phyloP scores from a whole-genome alignment of 2,888 invertebrate species.

The Mythimna loreyi region DNA sequence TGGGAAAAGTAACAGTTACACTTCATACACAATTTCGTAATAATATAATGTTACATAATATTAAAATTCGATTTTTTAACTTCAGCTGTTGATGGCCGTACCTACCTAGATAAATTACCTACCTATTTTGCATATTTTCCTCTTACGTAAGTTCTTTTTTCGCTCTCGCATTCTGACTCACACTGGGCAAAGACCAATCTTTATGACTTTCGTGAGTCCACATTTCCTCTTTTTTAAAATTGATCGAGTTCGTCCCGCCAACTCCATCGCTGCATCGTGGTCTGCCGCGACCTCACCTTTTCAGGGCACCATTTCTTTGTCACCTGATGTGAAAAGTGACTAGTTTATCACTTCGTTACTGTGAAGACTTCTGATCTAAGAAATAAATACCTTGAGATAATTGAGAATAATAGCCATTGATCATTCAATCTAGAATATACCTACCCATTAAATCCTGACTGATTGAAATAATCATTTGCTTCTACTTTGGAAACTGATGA shows the following conservation, averaged over 20 bases:
- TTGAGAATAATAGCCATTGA: not conserved
- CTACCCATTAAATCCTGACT: not conserved
- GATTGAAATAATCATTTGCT: not conserved
- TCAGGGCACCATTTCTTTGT: not conserved
- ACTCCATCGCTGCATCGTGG: not conserved
- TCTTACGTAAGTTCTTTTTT: not conserved
- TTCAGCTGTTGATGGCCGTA: not conserved
- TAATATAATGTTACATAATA: no score
- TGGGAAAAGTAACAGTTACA: not conserved
- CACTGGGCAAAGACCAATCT: no score
- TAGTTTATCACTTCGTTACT: not conserved
- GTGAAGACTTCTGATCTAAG: not conserved
- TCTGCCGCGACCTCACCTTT: not conserved
- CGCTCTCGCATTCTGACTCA: not conserved
- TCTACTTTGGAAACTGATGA: not conserved
- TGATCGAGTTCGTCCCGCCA: not conserved
- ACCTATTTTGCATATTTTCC: slow-evolving; percentile 1
- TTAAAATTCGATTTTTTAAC: slow-evolving; percentile 4
- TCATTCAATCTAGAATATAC: not conserved
- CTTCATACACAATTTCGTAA: not conserved
- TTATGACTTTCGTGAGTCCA: not conserved
- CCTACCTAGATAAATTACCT: no score
- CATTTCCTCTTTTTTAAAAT: not conserved
- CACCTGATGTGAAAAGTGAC: not conserved
- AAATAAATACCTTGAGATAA: not conserved